These are phyloP conservation scores for Struthidea cinerea DNA, from an alignment of 2,113 vertebrate genomes.

Conservation along the genomic window DNA sequence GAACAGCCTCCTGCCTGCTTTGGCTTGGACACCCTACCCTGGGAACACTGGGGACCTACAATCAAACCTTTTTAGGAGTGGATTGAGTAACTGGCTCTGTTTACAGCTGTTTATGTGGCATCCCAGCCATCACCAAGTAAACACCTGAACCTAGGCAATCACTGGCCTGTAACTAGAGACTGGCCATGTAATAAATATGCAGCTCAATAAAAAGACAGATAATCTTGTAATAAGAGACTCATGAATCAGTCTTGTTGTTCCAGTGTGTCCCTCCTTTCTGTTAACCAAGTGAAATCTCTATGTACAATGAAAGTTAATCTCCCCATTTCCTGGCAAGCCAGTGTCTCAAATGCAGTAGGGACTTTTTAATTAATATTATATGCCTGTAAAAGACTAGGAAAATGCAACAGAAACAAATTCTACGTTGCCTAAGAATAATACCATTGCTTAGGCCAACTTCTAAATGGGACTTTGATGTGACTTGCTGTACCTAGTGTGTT, in stretches of 20 bases:
- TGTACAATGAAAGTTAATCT: background rate
- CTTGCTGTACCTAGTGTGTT: background rate
- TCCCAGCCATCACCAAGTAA: slow-evolving; percentile 32
- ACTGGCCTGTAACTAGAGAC: slow-evolving; percentile 36
- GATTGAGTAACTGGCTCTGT: slow-evolving; percentile 33
- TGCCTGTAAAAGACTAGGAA: background rate
- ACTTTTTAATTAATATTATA: background rate
- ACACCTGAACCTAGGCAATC: slow-evolving; percentile 29
- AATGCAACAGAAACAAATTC: background rate
- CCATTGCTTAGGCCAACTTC: background rate
- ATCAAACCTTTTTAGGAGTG: background rate
- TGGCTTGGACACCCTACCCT: background rate
- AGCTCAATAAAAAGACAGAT: background rate
- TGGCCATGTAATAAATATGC: slow-evolving; percentile 14
- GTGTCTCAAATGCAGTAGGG: background rate
- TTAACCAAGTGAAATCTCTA: slow-evolving; percentile 9
- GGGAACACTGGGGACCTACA: background rate
- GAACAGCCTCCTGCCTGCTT: background rate
- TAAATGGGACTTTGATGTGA: background rate
- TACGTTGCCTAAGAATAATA: background rate
- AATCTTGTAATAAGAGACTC: slow-evolving; percentile 35
- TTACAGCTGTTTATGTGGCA: slow-evolving; percentile 36
- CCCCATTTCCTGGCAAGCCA: background rate
- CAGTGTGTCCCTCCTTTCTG: background rate
- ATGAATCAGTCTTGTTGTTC: slow-evolving; percentile 16